These are phyloP conservation scores for Drosophila aldrichi DNA, from an alignment of 2,888 invertebrate genomes.

Conservation along the genomic window DNA sequence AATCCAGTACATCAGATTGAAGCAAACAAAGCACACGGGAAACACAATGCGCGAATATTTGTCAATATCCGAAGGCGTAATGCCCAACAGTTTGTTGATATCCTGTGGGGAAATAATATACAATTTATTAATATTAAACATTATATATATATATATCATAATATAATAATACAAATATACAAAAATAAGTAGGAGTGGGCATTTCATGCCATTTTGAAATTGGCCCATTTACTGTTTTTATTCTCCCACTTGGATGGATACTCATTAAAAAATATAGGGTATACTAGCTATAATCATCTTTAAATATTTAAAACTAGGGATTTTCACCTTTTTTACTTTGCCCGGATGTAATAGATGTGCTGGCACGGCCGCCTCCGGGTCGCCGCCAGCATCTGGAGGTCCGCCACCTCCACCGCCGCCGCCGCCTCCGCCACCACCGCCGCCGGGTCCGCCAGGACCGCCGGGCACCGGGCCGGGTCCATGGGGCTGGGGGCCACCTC, in stretches of 20 bases:
- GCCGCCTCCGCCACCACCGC: conserved; percentile 76
- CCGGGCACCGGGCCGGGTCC: conserved; percentile 85
- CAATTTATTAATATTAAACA: neutral
- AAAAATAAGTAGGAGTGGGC: no score
- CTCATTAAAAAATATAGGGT: no score
- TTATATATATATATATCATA: neutral
- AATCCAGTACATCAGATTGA: conserved; percentile 99
- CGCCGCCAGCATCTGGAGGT: conserved; percentile 86
- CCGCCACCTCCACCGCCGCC: conserved; percentile 77
- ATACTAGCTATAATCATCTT: no score
- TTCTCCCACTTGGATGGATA: no score
- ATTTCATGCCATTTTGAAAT: no score
- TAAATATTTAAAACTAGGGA: neutral
- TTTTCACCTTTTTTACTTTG: conserved; percentile 87
- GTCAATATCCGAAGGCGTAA: conserved; percentile 99
- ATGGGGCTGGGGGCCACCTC: conserved; percentile 88
- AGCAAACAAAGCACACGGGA: conserved; percentile 99
- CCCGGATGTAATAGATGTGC: conserved; percentile 94
- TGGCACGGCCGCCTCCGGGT: conserved; percentile 85
- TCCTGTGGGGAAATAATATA: conserved; percentile 86
- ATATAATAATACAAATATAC: no score
- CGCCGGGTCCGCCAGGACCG: conserved; percentile 75
- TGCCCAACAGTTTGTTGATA: conserved; percentile 95
- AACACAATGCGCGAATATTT: conserved; percentile 99
- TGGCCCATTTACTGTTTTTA: no score